Base-by-base conservation (phyloP, 1,140 invertebrate species). In the Macrosteles quadrilineatus region DNA sequence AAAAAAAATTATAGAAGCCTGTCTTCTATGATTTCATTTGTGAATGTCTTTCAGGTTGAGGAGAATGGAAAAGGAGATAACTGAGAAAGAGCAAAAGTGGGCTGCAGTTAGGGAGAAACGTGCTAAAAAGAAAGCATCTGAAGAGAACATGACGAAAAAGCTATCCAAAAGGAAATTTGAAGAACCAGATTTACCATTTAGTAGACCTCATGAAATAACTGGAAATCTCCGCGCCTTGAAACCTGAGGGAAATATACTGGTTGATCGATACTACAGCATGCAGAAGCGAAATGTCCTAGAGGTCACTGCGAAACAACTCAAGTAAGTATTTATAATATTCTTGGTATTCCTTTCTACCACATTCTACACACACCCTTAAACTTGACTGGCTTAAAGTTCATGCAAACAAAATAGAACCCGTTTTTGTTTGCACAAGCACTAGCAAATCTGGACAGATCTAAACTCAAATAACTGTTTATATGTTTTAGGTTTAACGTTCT, bases 241-340 rank as follows among this genome's bases (percentile, higher is more conserved):
- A 80, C 81, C 85, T 11, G 84, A 87, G 75, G 88, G 88, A 57
- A 88, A 85, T 80, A 75, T 94, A 29, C 77, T 94, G 0, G 81
- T 83, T 65, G 91, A 94, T 73, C 81, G 91, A 67, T 94, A 88
- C 75, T 90, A 91, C 71, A 91, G 89, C 76, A 78, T 95, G 70
- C 92, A 95, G 80, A 90, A 89, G 74, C 85, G 92, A 76, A 93
- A 91, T 77, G 86, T 93, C 63, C 77, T 93, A 68, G 87, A 70
- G 31, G 71, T 72, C 36, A 62, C 70, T 1, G 68, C 69, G 21
- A 74, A 72, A 72, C 72, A 75, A 63, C 69, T 72, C 31, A 73
- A 68, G 75, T 76, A 68, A 50, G 70, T 69, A 30, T 2, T 68
- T 50, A 62, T 30, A 9, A 36, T 59, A 36, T 36, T n/a, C n/a